A percentile compares a stretch with the other conserved stretches of the same genome.
These are phyloP conservation scores for Rhabdomys dilectus DNA, from an alignment of 2,113 vertebrate genomes.

Conservation along the genomic window DNA sequence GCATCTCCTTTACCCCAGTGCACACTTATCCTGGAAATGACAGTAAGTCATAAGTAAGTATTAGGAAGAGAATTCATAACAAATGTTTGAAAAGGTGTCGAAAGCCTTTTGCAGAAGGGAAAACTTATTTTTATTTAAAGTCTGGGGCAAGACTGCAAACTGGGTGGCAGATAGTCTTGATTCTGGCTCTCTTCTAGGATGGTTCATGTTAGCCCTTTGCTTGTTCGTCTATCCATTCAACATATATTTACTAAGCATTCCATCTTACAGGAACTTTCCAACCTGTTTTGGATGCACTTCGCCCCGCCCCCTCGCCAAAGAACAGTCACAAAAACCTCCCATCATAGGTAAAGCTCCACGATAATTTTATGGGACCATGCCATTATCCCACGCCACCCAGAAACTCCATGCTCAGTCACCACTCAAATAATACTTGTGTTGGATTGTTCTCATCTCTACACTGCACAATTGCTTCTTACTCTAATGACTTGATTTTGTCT, in stretches of 20 bases:
- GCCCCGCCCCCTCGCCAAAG: not conserved
- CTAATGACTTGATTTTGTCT: not conserved
- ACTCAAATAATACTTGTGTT: not conserved
- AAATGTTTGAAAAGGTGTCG: not conserved
- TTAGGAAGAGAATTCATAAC: not conserved
- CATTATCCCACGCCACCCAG: not conserved
- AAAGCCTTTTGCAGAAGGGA: not conserved
- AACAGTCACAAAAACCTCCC: not conserved
- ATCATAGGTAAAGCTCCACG: not conserved
- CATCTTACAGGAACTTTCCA: not conserved
- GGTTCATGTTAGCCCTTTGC: not conserved
- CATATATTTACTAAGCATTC: not conserved
- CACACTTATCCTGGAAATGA: not conserved
- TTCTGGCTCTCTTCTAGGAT: not conserved
- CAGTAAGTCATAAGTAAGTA: not conserved
- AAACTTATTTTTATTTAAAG: conserved; percentile 24
- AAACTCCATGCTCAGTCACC: not conserved
- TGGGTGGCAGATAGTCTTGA: not conserved
- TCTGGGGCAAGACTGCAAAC: not conserved
- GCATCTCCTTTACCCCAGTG: not conserved
- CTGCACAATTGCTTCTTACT: not conserved
- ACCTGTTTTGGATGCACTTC: not conserved
- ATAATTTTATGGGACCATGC: not conserved
- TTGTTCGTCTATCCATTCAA: not conserved
- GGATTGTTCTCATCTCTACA: not conserved